Evolutionary conservation across 2,113 vertebrate species (phyloP), one percentile per base, ranked within the genome.

Genomic region (Paedocypris sp.): DNA sequence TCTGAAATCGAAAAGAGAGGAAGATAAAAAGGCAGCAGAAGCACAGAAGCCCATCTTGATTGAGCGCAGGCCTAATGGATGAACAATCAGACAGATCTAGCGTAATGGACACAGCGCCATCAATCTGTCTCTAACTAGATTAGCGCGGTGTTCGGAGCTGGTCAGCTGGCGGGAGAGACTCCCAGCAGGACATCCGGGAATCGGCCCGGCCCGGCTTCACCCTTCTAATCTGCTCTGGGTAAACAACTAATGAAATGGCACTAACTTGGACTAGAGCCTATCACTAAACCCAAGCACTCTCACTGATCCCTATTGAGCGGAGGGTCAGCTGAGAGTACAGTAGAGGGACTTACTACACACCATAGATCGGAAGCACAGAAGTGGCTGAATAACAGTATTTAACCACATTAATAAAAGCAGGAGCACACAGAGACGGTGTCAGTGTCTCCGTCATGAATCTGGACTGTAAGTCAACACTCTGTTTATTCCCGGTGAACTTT

Each of bases 61-160:
- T 71, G 43, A 67, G 52, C 42, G 25, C 4, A n/a, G 43, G 59
- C 26, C 62, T 70, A 74, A 68, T 74, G 46, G 32, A 56, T 16
- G 18, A 45, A 59, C 33, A 68, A 74, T 72, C 69, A 35, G 51
- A 68, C 33, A 64, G 62, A 36, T 67, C 67, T 47, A 63, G 50
- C 71, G 68, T 57, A 74, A 77, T 73, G 66, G 23, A 70, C 62
- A 65, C 52, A 38, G 66, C 62, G 41, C 60, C 56, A 67, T 69
- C 63, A 57, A 65, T 73, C 68, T 64, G 28, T 53, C 11, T 46
- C 62, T 64, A 72, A 77, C 67, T 60, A 60, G 50, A 70, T 77
- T 72, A 74, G 19, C 48, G 57, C 39, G 19, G 25, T 19, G 50
- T 74, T 70, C 61, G 60, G 66, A 60, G 65, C 57, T 56, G 41